Conservation (phyloP, 2,113 vertebrate genomes). For the Saccopteryx leptura region DNA sequence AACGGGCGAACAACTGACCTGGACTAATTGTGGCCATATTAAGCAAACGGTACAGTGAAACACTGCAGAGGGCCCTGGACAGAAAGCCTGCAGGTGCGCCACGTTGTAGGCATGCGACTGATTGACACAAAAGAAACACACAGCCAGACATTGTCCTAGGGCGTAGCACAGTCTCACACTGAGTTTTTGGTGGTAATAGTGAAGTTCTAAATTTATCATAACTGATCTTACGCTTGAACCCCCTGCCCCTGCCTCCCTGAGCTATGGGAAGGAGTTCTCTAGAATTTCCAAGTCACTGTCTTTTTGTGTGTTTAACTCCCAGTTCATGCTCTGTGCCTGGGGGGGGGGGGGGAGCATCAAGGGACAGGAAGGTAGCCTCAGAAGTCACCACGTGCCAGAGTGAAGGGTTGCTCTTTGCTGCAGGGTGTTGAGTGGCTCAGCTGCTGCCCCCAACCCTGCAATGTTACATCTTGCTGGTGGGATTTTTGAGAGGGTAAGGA, state of each 20-base stretch:
- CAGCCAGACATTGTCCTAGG: neutral
- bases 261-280: neutral
- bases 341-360: neutral
- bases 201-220: neutral
- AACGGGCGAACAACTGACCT: slow-evolving; percentile 46
- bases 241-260: too few relatives aligned
- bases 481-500: neutral
- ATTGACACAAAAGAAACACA: neutral
- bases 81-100: neutral
- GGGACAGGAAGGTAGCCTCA: neutral
- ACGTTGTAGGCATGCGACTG: neutral
- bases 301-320: neutral
- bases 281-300: neutral
- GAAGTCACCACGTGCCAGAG: neutral
- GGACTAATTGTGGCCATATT: neutral
- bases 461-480: neutral
- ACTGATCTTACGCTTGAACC: neutral
- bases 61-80: neutral
- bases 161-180: neutral
- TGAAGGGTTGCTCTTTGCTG: neutral
- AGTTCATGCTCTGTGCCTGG: neutral
- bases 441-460: neutral
- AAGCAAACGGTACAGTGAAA: neutral
- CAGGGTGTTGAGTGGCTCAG: neutral
- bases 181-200: neutral